Conservation (phyloP, 1,140 invertebrate species). For the Eurytemora carolleeae region DNA sequence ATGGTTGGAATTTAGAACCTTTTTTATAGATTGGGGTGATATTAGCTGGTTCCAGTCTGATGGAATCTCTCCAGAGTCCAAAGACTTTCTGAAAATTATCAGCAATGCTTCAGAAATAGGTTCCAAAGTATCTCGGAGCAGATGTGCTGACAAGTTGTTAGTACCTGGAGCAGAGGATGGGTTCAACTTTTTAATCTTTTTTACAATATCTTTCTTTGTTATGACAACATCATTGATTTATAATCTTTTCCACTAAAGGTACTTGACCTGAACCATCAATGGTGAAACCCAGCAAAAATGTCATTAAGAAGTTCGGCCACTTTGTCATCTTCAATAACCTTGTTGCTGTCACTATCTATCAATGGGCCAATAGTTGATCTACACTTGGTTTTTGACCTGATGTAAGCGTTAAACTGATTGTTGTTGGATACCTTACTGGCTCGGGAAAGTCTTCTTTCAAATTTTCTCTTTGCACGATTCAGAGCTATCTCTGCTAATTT, state of each 20-base stretch:
- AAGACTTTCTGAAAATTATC: neutral
- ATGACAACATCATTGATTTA: neutral
- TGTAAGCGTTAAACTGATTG: neutral
- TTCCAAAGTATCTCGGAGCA: neutral
- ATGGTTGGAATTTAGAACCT: constrained; percentile 1
- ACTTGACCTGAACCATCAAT: neutral
- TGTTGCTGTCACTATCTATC: neutral
- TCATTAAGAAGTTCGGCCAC: neutral
- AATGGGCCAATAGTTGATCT: neutral
- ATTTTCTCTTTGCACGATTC: neutral
- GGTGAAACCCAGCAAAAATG: neutral
- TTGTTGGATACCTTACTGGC: neutral
- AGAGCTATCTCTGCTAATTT: neutral
- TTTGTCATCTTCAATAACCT: neutral
- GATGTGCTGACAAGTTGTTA: neutral
- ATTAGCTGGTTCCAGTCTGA: neutral
- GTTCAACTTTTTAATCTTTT: neutral
- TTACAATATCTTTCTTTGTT: neutral
- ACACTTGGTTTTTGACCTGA: neutral
- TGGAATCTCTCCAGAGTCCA: neutral
- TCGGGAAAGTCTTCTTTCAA: neutral
- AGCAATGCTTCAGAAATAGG: neutral
- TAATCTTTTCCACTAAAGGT: neutral
- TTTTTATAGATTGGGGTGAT: neutral
- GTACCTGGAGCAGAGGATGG: neutral